Percentiles rank a stretch among this genome's conserved stretches.
These are phyloP conservation scores for Dynastes maya DNA, from an alignment of 2,888 invertebrate genomes.

Conservation along the genomic window DNA sequence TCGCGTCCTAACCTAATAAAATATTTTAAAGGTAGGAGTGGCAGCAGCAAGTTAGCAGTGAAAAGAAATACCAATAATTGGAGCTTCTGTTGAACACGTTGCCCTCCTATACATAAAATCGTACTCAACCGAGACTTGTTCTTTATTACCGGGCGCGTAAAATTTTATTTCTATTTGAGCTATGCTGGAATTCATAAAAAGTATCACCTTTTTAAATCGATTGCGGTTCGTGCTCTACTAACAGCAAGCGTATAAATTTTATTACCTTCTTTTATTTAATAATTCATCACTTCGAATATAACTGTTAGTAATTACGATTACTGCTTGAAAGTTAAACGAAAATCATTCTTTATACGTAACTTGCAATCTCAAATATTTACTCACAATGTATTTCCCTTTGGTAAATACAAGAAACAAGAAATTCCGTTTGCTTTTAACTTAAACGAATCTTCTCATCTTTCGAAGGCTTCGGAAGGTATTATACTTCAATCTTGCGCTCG, in stretches of 20 bases:
- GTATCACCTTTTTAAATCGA: not conserved
- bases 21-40: not conserved
- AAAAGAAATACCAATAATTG: slow-evolving; percentile 21
- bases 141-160: not conserved
- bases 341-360: too few relatives aligned
- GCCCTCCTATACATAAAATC: slow-evolving; percentile 14
- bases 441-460: not conserved
- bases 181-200: not conserved
- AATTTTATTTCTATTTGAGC: slow-evolving; percentile 2
- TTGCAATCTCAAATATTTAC: not conserved
- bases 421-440: slow-evolving; percentile 6
- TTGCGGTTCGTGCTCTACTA: not conserved
- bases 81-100: slow-evolving; percentile 12
- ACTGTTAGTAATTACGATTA: too few relatives aligned
- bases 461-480: not conserved
- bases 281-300: too few relatives aligned
- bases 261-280: not conserved
- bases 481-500: slow-evolving; percentile 1
- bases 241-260: not conserved
- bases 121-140: slow-evolving; percentile 1
- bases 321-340: too few relatives aligned
- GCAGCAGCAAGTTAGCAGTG: not conserved
- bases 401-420: not conserved
- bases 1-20: slow-evolving; percentile 17
- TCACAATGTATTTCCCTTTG: not conserved